phyloP scores from a whole-genome alignment of 2,888 invertebrate species.

The Ptychoptera albimana region DNA sequence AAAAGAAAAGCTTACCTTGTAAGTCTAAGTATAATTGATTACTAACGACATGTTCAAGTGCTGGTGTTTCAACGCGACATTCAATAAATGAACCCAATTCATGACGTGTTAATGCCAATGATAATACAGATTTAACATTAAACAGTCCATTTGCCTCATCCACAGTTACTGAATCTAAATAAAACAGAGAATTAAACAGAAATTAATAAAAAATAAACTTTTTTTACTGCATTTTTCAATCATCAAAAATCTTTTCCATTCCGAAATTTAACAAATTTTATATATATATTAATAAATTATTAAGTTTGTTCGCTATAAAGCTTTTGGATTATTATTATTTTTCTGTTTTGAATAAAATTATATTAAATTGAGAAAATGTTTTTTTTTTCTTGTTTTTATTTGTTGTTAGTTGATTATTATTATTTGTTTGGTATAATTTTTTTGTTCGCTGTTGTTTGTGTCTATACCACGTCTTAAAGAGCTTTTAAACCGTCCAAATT shows the following conservation, averaged over 20 bases:
- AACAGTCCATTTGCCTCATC: constrained; percentile 40
- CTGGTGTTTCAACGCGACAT: constrained; percentile 50
- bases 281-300: no score
- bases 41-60: constrained; percentile 32
- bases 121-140: constrained; percentile 44
- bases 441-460: no score
- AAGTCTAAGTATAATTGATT: constrained; percentile 38
- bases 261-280: not conserved
- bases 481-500: no score
- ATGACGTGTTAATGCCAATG: constrained; percentile 44
- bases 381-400: no score
- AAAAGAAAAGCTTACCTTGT: constrained; percentile 37
- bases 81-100: constrained; percentile 53
- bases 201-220: not conserved
- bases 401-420: no score
- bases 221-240: not conserved
- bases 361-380: no score
- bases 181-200: constrained; percentile 7
- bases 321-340: no score
- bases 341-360: no score
- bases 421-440: no score
- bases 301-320: no score
- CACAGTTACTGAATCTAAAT: constrained; percentile 37
- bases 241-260: not conserved
- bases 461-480: no score